Evolutionary conservation across 2,888 invertebrate species (phyloP).

Genomic region (Hipparchia sbordonii): DNA sequence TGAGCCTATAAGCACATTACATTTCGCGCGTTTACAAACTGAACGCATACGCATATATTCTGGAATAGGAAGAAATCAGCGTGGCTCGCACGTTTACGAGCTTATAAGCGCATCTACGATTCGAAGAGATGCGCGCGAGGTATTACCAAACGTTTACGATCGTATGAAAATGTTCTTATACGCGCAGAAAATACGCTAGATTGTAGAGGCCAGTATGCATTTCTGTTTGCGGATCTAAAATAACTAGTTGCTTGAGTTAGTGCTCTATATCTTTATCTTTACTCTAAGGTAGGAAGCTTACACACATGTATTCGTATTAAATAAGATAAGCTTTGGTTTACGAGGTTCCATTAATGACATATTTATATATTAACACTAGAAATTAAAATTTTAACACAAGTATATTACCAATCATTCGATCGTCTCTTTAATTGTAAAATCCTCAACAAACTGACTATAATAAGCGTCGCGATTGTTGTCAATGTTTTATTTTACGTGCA

Average conservation of each 20-base stretch:
- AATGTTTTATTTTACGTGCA: background rate
- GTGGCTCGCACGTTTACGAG: no score
- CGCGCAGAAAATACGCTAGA: no score
- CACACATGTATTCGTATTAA: slow-evolving; percentile 8
- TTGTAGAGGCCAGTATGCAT: no score
- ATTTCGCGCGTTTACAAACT: no score
- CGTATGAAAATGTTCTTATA: no score
- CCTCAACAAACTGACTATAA: slow-evolving; percentile 27
- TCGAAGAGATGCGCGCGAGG: no score
- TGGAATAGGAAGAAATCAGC: no score
- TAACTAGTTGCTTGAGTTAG: background rate
- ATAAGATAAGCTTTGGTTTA: slow-evolving; percentile 39
- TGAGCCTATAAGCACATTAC: no score
- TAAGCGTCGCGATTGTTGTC: background rate
- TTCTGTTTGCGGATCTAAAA: no score
- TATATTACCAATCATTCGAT: slow-evolving; percentile 31
- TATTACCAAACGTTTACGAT: no score
- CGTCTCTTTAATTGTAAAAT: background rate
- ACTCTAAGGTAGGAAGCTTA: slow-evolving; percentile 18
- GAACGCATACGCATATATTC: no score
- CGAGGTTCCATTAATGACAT: slow-evolving; percentile 33
- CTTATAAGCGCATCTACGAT: no score
- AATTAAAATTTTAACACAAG: slow-evolving; percentile 26
- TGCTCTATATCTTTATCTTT: slow-evolving; percentile 12
- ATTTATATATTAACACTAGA: slow-evolving; percentile 18